phyloP scores from a whole-genome alignment of 2,888 invertebrate genomes.

The Drosophila niveifrons region DNA sequence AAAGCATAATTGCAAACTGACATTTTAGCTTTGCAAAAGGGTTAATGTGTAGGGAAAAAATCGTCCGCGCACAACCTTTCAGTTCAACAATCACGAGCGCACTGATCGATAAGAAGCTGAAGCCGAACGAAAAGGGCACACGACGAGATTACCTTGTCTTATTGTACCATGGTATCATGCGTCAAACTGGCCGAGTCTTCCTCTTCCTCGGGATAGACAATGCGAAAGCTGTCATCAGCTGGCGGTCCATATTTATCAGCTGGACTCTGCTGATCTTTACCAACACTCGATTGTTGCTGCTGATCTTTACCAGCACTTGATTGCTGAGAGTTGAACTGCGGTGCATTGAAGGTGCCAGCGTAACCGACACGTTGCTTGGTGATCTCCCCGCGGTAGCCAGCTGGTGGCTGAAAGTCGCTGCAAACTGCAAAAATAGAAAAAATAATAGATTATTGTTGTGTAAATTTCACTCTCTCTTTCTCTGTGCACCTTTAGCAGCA shows the following conservation, averaged over 20 bases:
- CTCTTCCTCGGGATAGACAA: slow-evolving; percentile 68
- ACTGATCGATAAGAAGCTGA: too few relatives aligned
- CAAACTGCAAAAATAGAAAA: slow-evolving; percentile 12
- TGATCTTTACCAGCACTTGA: too few relatives aligned
- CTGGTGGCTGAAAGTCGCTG: slow-evolving; percentile 62
- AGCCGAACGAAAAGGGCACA: too few relatives aligned
- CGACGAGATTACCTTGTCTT: too few relatives aligned
- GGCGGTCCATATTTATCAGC: slow-evolving; percentile 72
- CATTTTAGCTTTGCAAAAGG: too few relatives aligned
- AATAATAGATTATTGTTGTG: not conserved
- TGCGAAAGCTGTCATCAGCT: slow-evolving; percentile 45
- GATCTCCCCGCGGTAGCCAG: slow-evolving; percentile 67
- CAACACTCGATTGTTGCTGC: slow-evolving; percentile 19
- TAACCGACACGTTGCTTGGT: slow-evolving; percentile 80
- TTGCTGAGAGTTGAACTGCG: slow-evolving; percentile 52
- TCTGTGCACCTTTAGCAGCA: slow-evolving; percentile 59
- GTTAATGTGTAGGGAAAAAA: too few relatives aligned
- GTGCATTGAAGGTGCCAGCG: slow-evolving; percentile 71
- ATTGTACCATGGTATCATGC: too few relatives aligned
- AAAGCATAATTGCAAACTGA: too few relatives aligned
- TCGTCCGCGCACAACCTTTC: too few relatives aligned
- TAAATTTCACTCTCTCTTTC: not conserved
- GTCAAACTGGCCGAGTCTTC: slow-evolving; percentile 22
- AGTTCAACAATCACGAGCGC: too few relatives aligned
- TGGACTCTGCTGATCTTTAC: slow-evolving; percentile 33